These are phyloP conservation scores for Choristoneura fumiferana DNA, from an alignment of 1,140 invertebrate genomes.

Conservation along the genomic window DNA sequence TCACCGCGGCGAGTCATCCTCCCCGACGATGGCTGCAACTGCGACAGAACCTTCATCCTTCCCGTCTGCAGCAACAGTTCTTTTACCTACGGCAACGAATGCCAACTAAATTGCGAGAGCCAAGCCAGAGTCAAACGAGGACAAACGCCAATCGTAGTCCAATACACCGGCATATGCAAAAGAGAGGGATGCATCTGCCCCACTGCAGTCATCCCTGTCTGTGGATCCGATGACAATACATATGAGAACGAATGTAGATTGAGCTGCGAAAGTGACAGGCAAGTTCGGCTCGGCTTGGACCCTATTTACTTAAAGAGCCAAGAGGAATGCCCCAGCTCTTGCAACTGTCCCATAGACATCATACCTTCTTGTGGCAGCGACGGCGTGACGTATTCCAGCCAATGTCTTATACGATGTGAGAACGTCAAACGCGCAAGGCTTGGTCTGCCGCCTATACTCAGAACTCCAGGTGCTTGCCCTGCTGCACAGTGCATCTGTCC, in stretches of 20 bases:
- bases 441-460: neutral
- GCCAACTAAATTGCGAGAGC: constrained; percentile 47
- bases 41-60: constrained; percentile 20
- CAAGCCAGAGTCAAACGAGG: constrained; percentile 15
- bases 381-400: neutral
- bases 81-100: constrained; percentile 50
- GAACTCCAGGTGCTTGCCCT: neutral
- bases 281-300: constrained; percentile 14
- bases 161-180: constrained; percentile 24
- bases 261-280: constrained; percentile 26
- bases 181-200: constrained; percentile 29
- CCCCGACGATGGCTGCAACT: neutral
- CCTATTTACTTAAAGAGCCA: constrained; percentile 80
- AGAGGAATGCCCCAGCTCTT: constrained; percentile 79
- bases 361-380: constrained; percentile 83
- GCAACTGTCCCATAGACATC: constrained; percentile 75
- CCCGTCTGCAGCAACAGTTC: constrained; percentile 55
- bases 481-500: constrained; percentile 29
- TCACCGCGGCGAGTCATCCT: neutral
- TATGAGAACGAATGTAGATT: constrained; percentile 80
- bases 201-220: constrained; percentile 77
- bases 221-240: constrained; percentile 88
- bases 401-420: neutral
- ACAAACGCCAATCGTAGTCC: constrained; percentile 16
- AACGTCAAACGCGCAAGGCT: neutral